Base-by-base conservation (phyloP, 2,888 invertebrate genomes). In the Drosophila nigritarsus region DNA sequence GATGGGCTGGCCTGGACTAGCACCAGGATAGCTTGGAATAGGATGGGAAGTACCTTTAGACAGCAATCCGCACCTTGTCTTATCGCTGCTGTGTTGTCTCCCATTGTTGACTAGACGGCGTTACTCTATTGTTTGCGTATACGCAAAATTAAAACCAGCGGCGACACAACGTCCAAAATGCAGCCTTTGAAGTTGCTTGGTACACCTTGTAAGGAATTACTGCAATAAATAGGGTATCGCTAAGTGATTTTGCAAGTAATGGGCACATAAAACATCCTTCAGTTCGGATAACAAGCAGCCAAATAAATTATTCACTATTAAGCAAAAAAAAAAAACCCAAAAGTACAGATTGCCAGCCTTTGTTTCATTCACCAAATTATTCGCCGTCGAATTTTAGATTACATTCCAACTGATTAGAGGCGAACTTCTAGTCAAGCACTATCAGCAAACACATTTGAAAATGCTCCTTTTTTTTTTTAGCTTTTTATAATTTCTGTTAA, bases 91-190 rank as follows among this genome's bases (percentile, higher is more conserved):
- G 50, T 61, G 50, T 54, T 62, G 55, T 67, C 65, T 63, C 49
- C 70, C 59, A 78, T 89, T 85, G 89, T 89, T 84, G 89, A 85
- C 87, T 89, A 82, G 73, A 75, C 73, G 80, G 58, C 74, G 78
- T 64, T 81, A 45, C 73, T 62, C 88, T 73, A 89, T 89, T 89
- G 89, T 85, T 85, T 85, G 85, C 88, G 78, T 82, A 80, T 80
- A 83, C 80, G 88, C 86, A 69, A 85, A 85, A 85, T 85, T 89
- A 85, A 85, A 85, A 87, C 75, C 75, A 65, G 49, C 71, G 49
- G 24, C 69, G 48, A 71, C 55, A 56, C 56, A 49, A 48, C 11
- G n/a, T 58, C 66, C 61, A 60, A 67, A 75, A 64, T 67, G 64
- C 70, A 70, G 53, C 64, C 61, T 59, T 69, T 63, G 60, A 74